Evolutionary conservation across 2,888 invertebrate species (phyloP).

Genomic region (Drosophila cracens): DNA sequence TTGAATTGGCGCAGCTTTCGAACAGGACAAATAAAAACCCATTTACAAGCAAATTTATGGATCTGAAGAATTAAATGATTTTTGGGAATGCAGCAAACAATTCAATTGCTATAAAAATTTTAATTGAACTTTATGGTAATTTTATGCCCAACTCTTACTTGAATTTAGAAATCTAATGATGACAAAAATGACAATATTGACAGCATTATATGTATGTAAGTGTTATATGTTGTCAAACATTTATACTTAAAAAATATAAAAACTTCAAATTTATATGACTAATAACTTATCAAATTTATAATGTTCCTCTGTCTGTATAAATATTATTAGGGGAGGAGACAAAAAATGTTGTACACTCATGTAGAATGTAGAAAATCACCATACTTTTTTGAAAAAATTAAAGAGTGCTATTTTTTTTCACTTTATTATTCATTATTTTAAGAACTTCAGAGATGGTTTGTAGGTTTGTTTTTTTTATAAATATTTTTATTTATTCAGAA

Average conservation of each 20-base stretch:
- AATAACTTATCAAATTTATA: background rate
- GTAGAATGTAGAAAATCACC: background rate
- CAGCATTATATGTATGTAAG: conserved; percentile 1
- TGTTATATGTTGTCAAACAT: conserved; percentile 3
- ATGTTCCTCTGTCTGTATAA: background rate
- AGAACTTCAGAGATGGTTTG: background rate
- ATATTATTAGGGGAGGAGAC: background rate
- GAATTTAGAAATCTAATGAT: conserved; percentile 7
- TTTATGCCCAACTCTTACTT: conserved; percentile 22
- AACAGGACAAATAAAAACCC: conserved; percentile 4
- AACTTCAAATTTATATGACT: background rate
- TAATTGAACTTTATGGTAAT: conserved; percentile 27
- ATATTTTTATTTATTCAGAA: background rate
- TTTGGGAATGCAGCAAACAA: conserved; percentile 33
- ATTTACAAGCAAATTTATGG: conserved; percentile 15
- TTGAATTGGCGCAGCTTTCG: conserved; percentile 1
- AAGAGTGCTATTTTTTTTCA: background rate
- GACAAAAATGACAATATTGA: conserved; percentile 1
- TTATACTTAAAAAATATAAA: background rate
- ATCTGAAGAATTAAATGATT: conserved; percentile 22
- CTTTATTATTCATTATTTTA: background rate
- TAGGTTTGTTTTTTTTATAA: background rate
- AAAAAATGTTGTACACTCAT: background rate
- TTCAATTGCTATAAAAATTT: conserved; percentile 28
- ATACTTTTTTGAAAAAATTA: background rate